Evolutionary conservation across 2,797 vertebrate genomes (phyloP), one percentile per base, ranked within the genome.

Genomic region (Semaprochilodus insignis): DNA sequence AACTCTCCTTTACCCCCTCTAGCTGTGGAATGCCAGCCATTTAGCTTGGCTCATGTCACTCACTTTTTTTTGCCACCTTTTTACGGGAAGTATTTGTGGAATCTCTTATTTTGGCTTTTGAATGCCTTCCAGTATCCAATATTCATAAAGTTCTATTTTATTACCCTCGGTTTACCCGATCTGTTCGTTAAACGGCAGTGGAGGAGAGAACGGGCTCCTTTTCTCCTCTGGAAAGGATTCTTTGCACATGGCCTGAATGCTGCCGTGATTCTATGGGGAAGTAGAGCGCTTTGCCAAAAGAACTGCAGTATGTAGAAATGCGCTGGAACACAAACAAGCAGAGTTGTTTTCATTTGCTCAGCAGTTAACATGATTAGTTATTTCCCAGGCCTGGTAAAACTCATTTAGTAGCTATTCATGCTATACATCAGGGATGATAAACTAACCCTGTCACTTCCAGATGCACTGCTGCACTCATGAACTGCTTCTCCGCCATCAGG

Each of bases 351-450:
- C 19, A 19, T 66, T 73, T 88, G 72, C 51, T 40, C 63, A 72
- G 54, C 90, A 66, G 66, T 87, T 54, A 2, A 15, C 78, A 54
- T 81, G 89, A 91, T 81, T 89, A 88, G 87, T 91, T 90, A 91
- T 93, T 92, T 93, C 84, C 83, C 71, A 57, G 55, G n/a, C 55
- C 80, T 86, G 86, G 86, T 85, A 87, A 81, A 79, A 88, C 85
- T 81, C 25, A 65, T 86, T 34, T 79, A 86, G 88, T 88, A 84
- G 85, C 44, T 48, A 48, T 48, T 10, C 73, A 90, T 83, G 88
- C 84, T 75, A 69, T 81, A 84, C 73, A 89, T 88, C 79, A 86
- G 83, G 88, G 85, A 85, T 86, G 78, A 88, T 88, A 82, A 89
- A 84, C 57, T 69, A 44, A 83, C 73, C 25, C 77, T 63, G 82